phyloP scores from a whole-genome alignment of 37 sponge, comb jelly and placozoan genomes.

The Petrosia ficiformis region DNA sequence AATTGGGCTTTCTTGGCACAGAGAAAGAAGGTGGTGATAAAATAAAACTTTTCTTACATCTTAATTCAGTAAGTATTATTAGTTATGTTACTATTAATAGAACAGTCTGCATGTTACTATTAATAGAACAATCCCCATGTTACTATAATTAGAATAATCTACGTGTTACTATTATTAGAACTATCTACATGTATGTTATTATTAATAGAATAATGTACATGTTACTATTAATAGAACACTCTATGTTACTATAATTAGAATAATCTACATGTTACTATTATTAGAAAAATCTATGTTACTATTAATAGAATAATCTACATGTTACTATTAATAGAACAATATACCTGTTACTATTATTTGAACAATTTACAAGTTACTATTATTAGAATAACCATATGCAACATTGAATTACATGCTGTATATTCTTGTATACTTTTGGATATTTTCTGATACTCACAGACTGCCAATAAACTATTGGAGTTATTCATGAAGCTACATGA shows the following conservation, averaged over 20 bases:
- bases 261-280: too few relatives aligned
- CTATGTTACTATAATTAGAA: too few relatives aligned
- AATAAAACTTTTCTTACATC: conserved; percentile 47
- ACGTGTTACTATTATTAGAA: too few relatives aligned
- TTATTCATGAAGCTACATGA: conserved; percentile 37
- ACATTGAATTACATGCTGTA: background rate
- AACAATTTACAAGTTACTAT: too few relatives aligned
- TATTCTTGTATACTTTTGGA: background rate
- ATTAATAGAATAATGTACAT: too few relatives aligned
- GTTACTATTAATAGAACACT: too few relatives aligned
- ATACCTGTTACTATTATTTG: too few relatives aligned
- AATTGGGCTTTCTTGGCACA: conserved; percentile 79
- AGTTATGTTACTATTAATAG: background rate
- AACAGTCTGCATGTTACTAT: background rate
- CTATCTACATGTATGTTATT: too few relatives aligned
- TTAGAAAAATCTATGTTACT: too few relatives aligned
- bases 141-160: background rate
- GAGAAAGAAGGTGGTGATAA: conserved; percentile 61
- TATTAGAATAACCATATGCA: too few relatives aligned
- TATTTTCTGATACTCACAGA: conserved; percentile 14
- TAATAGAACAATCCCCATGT: background rate
- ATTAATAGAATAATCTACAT: too few relatives aligned
- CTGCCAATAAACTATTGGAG: conserved; percentile 57
- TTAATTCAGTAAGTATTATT: conserved; percentile 33
- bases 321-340: too few relatives aligned